Evolutionary conservation across 2,113 vertebrate species (phyloP).

Genomic region (Anseranas semipalmata): DNA sequence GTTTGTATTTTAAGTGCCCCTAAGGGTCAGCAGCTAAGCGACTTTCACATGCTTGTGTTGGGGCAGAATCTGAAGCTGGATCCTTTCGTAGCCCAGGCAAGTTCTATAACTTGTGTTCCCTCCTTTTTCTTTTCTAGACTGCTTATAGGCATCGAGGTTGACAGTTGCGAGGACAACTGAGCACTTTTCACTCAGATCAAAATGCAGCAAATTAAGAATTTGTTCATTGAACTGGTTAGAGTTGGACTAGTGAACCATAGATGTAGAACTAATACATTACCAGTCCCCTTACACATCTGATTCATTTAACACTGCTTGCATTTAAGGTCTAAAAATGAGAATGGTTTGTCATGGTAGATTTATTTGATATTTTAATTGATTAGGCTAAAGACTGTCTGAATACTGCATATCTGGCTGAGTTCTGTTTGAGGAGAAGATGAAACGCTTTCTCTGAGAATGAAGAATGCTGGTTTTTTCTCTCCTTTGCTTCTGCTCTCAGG

Average conservation of each 20-base stretch:
- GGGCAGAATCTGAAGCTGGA: background rate
- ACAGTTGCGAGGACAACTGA: background rate
- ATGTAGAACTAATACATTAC: background rate
- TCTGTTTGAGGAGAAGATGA: background rate
- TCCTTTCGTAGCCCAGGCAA: background rate
- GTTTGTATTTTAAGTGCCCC: background rate
- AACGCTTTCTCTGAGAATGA: background rate
- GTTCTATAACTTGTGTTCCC: background rate
- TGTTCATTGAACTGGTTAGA: background rate
- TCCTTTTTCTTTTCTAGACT: background rate
- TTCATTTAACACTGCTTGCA: background rate
- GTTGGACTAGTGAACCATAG: background rate
- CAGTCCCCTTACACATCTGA: background rate
- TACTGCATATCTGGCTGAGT: background rate
- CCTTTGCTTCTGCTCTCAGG: background rate
- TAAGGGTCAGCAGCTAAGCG: background rate
- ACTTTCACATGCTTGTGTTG: background rate
- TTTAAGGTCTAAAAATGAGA: background rate
- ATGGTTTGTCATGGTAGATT: background rate
- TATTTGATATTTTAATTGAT: slow-evolving; percentile 21
- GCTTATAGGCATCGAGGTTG: background rate
- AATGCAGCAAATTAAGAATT: background rate
- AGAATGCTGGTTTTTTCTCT: background rate
- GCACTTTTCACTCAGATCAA: background rate
- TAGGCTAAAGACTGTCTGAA: background rate